A percentile compares a stretch with the other conserved stretches of the same genome.
phyloP scores from a whole-genome alignment of 2,888 invertebrate species.

The Nephrotoma flavescens region DNA sequence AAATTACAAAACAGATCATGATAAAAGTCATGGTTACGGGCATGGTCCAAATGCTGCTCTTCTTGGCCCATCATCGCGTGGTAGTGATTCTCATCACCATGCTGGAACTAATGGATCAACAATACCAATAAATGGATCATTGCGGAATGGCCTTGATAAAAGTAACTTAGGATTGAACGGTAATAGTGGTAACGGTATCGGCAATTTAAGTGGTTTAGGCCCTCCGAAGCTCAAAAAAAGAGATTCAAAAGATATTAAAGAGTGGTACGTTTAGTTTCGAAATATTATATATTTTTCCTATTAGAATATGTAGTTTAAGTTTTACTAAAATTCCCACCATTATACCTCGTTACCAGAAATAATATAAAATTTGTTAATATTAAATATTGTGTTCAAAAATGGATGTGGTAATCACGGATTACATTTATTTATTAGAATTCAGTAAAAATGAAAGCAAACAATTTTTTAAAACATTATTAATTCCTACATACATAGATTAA shows the following conservation, averaged over 20 bases:
- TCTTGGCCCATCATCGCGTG: constrained; percentile 43
- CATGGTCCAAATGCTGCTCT: constrained; percentile 69
- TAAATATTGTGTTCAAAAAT: background rate
- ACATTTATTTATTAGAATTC: background rate
- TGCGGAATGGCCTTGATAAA: constrained; percentile 29
- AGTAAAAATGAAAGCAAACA: background rate
- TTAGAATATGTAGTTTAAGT: background rate
- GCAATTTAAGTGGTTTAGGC: constrained; percentile 9
- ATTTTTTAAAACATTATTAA: background rate
- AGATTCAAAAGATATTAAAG: constrained; percentile 80
- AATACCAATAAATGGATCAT: constrained; percentile 26
- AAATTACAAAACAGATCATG: constrained; percentile 87
- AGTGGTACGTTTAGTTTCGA: constrained; percentile 84
- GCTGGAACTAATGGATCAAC: constrained; percentile 18
- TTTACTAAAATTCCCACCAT: background rate
- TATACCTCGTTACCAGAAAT: background rate
- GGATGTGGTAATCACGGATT: background rate
- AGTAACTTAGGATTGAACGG: constrained; percentile 3
- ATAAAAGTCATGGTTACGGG: constrained; percentile 50
- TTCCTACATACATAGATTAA: too few species aligned
- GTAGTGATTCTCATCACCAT: constrained; percentile 32
- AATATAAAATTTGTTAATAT: background rate
- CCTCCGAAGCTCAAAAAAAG: constrained; percentile 46
- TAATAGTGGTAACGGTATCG: constrained; percentile 24
- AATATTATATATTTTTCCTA: background rate